Base-by-base conservation (phyloP, 1,140 invertebrate species). In the Cydia pomonella region DNA sequence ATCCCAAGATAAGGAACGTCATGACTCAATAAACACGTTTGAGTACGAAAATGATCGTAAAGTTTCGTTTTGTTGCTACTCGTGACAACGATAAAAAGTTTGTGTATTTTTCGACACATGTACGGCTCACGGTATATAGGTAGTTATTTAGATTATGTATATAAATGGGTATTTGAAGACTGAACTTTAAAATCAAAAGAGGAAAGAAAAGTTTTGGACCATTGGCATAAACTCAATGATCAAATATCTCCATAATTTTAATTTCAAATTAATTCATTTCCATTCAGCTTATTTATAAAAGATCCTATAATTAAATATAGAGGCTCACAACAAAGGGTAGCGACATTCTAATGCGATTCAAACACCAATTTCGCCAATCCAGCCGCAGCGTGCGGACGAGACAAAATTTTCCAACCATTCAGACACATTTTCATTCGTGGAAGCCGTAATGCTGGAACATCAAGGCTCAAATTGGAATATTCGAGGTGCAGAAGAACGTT, bases 311-410 rank as follows among this genome's bases (percentile, higher is more conserved):
- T n/a, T n/a, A 59, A 53, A 53, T 53, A 53, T n/a, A 53, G n/a
- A 59, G n/a, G 21, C 53, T 23, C 53, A 59, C 63, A 66, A 66
- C 63, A 29, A 33, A 29, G 27, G 23, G 27, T 66, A 50, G 47
- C 47, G 63, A 66, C 27, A 29, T 33, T 66, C 25, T 66, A 66
- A 66, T 66, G 27, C 63, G 27, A 29, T 66, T 66, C 63, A 66
- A 66, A 66, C 63, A 66, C 27, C 63, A 66, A 66, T 66, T 33
- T 29, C 13, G 27, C 63, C 63, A 66, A 66, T 66, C 64, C 27
- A 7, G 29, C 16, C 27, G 9, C 29, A 25, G 59, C 5, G 5
- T 3, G 29, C 13, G 64, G 29, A 69, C 64, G 25, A 18, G 16
- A 69, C 29, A 33, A 69, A 69, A 69, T 41, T 33, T 69, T 33